Evolutionary conservation across 2,113 vertebrate species (phyloP), one percentile per base, ranked within the genome.

Genomic region (Tychaedon coryphoeus): DNA sequence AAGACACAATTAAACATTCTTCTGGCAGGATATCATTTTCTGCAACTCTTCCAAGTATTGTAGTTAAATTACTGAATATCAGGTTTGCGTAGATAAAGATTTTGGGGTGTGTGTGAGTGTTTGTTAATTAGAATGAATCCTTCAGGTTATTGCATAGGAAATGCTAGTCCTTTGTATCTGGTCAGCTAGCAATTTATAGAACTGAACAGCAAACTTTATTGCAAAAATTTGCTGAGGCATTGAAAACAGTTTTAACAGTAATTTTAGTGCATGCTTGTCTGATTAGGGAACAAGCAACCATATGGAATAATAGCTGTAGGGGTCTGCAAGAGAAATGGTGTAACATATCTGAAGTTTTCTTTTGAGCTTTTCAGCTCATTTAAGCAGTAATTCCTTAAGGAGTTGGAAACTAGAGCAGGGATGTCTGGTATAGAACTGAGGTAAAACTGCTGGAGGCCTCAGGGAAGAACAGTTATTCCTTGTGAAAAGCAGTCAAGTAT

Each of bases 251-350:
- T 71, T 86, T 54, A 88, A 23, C 34, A 70, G 36, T 14, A 61
- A 54, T 69, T 94, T 93, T 83, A 76, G 23, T 80, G 29, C 12
- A 43, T 36, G 24, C 20, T 50, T 3, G 1, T 88, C 74, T 88
- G 58, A 90, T 64, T 65, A 88, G 8, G 5, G 54, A 83, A 66
- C 33, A 66, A 70, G 43, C 13, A 71, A 24, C 61, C 69, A 71
- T 80, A 81, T 75, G 51, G 89, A 89, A 69, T 86, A 87, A 72
- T 91, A 95, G 61, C 65, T 92, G 28, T 54, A 95, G 81, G 76
- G 62, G 6, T 92, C 84, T 82, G 38, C 31, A 84, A 75, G 74
- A 88, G 51, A 84, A 88, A 81, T 29, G 12, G 11, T 87, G 40
- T n/a, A 79, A 40, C 23, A 26, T 67, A 34, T 65, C 18, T 82